phyloP scores from a whole-genome alignment of 2,797 vertebrate genomes.

The Molossus molossus region DNA sequence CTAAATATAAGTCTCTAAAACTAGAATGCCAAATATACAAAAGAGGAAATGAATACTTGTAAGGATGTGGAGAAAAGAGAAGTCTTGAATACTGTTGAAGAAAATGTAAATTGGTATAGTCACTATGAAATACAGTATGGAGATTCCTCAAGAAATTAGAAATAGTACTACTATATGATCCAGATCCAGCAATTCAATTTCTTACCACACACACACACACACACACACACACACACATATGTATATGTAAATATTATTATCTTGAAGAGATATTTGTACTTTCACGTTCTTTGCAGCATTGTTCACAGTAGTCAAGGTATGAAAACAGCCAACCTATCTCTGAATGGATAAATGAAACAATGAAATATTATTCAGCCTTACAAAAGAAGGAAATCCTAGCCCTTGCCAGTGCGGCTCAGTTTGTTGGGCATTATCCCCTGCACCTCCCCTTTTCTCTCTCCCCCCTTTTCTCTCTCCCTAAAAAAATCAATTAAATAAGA shows the following conservation, averaged over 20 bases:
- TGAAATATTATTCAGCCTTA: neutral
- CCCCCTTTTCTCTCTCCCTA: too few relatives aligned
- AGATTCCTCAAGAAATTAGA: neutral
- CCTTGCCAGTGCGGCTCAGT: too few relatives aligned
- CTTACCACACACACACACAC: too few relatives aligned
- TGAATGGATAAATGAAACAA: neutral
- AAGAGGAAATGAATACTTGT: neutral
- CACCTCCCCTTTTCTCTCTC: too few relatives aligned
- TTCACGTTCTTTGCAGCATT: neutral
- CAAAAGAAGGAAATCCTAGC: neutral
- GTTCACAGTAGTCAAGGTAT: neutral
- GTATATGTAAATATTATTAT: neutral
- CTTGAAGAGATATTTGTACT: neutral
- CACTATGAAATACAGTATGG: neutral
- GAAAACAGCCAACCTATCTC: neutral
- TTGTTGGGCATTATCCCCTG: too few relatives aligned
- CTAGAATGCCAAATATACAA: neutral
- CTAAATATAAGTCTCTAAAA: neutral
- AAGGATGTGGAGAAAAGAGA: neutral
- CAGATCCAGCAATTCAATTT: neutral
- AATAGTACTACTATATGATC: neutral
- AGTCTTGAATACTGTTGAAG: neutral
- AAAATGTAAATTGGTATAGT: neutral
- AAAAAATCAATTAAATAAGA: too few relatives aligned
- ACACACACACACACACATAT: too few relatives aligned